Base-by-base conservation (phyloP, 2,797 vertebrate genomes). In the Vireo griseus region DNA sequence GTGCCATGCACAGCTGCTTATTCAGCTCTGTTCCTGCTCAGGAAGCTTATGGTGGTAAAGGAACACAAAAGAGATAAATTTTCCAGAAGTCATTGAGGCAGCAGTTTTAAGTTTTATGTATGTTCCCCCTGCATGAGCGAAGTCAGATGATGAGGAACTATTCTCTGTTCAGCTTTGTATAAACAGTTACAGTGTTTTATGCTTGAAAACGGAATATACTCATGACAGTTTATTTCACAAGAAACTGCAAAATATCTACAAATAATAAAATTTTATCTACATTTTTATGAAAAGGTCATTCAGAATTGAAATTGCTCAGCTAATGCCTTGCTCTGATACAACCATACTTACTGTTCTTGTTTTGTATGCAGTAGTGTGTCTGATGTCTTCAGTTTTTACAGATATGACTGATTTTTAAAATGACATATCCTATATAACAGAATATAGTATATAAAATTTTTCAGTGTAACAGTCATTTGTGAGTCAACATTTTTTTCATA, bases 401-500 rank as follows among this genome's bases (percentile, higher is more conserved):
- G 54, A 8, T 8, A 0, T 21, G 62, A 31, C 13, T 71, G 71
- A 29, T 40, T 85, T 83, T 85, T 83, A 33, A 82, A 76, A 51
- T 51, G 1, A n/a, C 1, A 16, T 50, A 16, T 10, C 4, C 8
- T 76, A 0, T 66, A 3, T 57, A n/a, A 31, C 16, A 16, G 26
- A 61, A 25, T 55, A 16, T 6, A 65, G 2, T 28, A 31, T 25
- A 8, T 47, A 8, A 35, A 55, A 12, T 25, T 68, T 73, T 79
- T 66, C 44, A 69, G 45, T 50, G 24, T 59, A 62, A 20, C 20
- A 79, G 31, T 71, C 6, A 13, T 67, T 77, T 80, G 26, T 33
- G 73, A 85, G 11, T 44, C 42, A 67, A 5, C 6, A 5, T 68
- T 73, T 84, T 83, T 68, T 79, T 54, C n/a, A 12, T 8, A 42